These are phyloP conservation scores for Brachynemurus nebulosus DNA, from an alignment of 2,888 invertebrate genomes.

Conservation along the genomic window DNA sequence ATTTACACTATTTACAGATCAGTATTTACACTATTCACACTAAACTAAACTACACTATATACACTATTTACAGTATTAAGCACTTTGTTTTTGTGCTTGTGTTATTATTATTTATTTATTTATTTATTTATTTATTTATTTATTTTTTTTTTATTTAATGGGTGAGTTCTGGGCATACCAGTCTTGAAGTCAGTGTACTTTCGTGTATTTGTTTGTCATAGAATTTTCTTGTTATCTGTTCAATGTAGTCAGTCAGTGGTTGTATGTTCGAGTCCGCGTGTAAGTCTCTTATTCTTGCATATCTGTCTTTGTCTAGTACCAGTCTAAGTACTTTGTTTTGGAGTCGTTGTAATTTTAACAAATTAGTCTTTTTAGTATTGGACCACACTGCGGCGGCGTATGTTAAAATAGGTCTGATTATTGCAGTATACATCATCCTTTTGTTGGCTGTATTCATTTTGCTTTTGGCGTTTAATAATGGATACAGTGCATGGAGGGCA, in stretches of 20 bases:
- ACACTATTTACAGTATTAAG: no score
- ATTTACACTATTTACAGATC: no score
- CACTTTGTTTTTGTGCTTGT: no score
- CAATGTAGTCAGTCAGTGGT: constrained; percentile 9
- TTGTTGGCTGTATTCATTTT: constrained; percentile 16
- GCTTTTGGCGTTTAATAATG: constrained; percentile 16
- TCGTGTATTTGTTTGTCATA: constrained; percentile 10
- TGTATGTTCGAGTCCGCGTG: constrained; percentile 11
- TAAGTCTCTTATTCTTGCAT: constrained; percentile 12
- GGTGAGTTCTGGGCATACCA: no score
- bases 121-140: no score
- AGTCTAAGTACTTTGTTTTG: constrained; percentile 18
- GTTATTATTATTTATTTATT: no score
- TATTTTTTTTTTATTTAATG: no score
- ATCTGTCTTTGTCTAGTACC: constrained; percentile 11
- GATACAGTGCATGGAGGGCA: constrained; percentile 16
- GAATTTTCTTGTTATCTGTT: constrained; percentile 10
- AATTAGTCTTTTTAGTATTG: constrained; percentile 9
- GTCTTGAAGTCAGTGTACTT: constrained; percentile 7
- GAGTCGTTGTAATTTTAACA: constrained; percentile 12
- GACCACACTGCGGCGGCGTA: constrained; percentile 19
- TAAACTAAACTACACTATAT: no score
- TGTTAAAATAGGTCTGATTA: constrained; percentile 17
- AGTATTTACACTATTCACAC: no score
- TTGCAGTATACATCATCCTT: constrained; percentile 19